Base-by-base conservation (phyloP, 2,888 invertebrate genomes). In the Anarsia innoxiella region DNA sequence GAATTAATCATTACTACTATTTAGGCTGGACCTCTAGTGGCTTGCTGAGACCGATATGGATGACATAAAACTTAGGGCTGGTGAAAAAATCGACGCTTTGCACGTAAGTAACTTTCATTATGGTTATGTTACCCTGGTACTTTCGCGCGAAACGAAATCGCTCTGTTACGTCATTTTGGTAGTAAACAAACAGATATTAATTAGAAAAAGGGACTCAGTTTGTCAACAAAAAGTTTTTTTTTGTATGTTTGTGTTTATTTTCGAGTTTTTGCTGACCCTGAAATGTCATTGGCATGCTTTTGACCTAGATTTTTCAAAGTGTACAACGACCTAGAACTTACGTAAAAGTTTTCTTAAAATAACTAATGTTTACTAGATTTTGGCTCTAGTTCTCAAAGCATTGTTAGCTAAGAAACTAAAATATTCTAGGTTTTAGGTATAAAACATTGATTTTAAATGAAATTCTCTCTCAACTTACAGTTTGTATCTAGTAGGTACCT, bases 21-120 rank as follows among this genome's bases (percentile, higher is more conserved):
- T 60, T 59, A 66, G 50, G 52, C 53, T 53, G 56, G 59, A 58
- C 61, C 59, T 62, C 58, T 62, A 46, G 51, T 56, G 48, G 50
- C 62, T 60, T 49, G 53, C 49, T 46, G 52, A 48, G 59, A 58
- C 51, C 64, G 72, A 64, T 56, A 84, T 86, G 79, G 86, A 86
- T 53, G 84, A 80, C 48, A 55, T 85, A 41, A 80, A 78, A 59
- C 49, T 68, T 49, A 69, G 68, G 52, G 85, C 85, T 51, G 75
- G 79, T 32, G 85, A 84, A 62, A 82, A 80, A 66, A 50, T 86
- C 14, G 86, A 74, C 51, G 80, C 83, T 35, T 55, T 84, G 39
- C 86, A 86, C 39, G 86, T 86, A 66, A 78, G 83, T 76, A 55
- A 37, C 51, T 59, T 49, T 37, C 53, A 3, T n/a, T 31, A n/a